phyloP scores from a whole-genome alignment of 2,797 vertebrate species.

The Leucoraja ocellata region DNA sequence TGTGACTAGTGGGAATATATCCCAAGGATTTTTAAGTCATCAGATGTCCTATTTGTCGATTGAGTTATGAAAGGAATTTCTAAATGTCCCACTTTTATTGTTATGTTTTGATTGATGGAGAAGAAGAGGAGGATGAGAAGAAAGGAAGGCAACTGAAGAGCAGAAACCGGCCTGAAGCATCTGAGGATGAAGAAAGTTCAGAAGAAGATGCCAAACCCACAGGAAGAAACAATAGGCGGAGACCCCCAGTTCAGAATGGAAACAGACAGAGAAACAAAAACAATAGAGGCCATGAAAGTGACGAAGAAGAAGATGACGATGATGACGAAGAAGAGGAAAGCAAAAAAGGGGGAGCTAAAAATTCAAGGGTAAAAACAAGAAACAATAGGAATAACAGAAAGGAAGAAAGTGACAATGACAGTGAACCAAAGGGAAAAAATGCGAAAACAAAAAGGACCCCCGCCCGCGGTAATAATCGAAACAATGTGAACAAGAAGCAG shows the following conservation, averaged over 20 bases:
- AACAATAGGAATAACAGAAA: slow-evolving; percentile 48
- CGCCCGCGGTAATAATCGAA: slow-evolving; percentile 47
- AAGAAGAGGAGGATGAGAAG: slow-evolving; percentile 24
- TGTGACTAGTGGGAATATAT: neutral
- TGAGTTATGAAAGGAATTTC: neutral
- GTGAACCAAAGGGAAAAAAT: slow-evolving; percentile 48
- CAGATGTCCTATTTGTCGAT: neutral
- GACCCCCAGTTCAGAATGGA: slow-evolving; percentile 49
- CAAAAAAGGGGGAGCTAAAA: slow-evolving; percentile 32
- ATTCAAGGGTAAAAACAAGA: slow-evolving; percentile 48
- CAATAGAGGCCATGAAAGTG: slow-evolving; percentile 45
- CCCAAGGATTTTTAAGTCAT: neutral
- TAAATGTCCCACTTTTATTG: neutral
- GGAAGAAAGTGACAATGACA: slow-evolving; percentile 52
- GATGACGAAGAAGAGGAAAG: slow-evolving; percentile 16
- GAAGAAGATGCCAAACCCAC: slow-evolving; percentile 10
- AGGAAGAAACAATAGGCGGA: slow-evolving; percentile 51
- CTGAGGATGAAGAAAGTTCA: slow-evolving; percentile 61
- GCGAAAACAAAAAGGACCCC: slow-evolving; percentile 50
- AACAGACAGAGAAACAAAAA: slow-evolving; percentile 44
- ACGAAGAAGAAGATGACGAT: slow-evolving; percentile 52
- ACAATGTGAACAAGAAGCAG: slow-evolving; percentile 46
- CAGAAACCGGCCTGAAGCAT: slow-evolving; percentile 39
- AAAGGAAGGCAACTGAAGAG: neutral
- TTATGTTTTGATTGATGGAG: neutral